Base-by-base conservation (phyloP, 2,888 invertebrate genomes). In the Rotaria socialis region DNA sequence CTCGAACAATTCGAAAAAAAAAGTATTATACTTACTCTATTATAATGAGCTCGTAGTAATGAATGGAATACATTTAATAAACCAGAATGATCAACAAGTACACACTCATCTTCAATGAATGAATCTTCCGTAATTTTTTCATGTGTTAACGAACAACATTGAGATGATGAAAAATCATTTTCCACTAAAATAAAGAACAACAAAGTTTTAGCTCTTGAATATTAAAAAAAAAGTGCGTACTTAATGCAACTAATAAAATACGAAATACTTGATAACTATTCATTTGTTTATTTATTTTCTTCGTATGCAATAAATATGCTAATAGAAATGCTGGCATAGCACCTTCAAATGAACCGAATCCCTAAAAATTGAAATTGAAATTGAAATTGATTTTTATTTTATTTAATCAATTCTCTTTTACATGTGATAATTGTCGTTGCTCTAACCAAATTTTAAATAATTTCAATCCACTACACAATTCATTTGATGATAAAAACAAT, bases 391-490 rank as follows among this genome's bases (percentile, higher is more conserved):
- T n/a, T n/a, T n/a, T n/a, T n/a, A n/a, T n/a, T n/a, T n/a, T 60
- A 11, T 27, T 60, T 0, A 60, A n/a, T 52, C 52, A 16, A 52
- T 60, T 60, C 10, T 52, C 10, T 52, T 52, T 60, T 60, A 60
- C 60, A 60, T 60, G 60, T n/a, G 27, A 60, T 60, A 60, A 60
- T 60, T 60, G 60, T 60, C 60, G 60, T 60, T 67, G 67, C 35
- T 67, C 67, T 35, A 67, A 35, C 67, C 67, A 67, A 27, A 67
- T 67, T 35, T 67, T 67, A 5, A 67, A 67, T 67, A 67, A 67
- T 67, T 67, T 67, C 35, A 67, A 67, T n/a, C 67, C 67, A 67
- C 35, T 67, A n/a, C 67, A 67, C 35, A 67, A 67, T 67, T 67
- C 67, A 14, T 67, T 67, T 16, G 67, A 67, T 14, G 67, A 67